Evolutionary conservation across 2,797 vertebrate species (phyloP).

Genomic region (Distichodus sexfasciatus): DNA sequence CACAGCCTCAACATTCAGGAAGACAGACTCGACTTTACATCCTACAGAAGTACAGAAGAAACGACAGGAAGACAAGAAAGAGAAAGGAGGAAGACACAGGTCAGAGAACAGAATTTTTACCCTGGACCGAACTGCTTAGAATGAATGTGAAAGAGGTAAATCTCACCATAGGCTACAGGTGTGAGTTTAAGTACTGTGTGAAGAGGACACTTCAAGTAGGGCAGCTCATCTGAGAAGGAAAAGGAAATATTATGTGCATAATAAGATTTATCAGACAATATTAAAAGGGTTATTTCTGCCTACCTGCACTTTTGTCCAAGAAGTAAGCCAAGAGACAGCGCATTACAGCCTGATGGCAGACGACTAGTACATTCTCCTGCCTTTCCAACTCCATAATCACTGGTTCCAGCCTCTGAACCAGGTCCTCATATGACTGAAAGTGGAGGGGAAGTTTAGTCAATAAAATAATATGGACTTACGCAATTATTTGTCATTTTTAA

Average conservation of each 20-base stretch:
- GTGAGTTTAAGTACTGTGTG: slow-evolving; percentile 77
- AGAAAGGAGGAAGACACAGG: neutral
- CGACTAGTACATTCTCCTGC: slow-evolving; percentile 89
- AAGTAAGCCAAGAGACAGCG: slow-evolving; percentile 92
- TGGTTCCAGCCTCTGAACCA: slow-evolving; percentile 90
- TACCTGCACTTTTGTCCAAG: slow-evolving; percentile 87
- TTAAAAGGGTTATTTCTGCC: neutral
- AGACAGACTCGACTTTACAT: slow-evolving; percentile 77
- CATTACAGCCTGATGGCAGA: slow-evolving; percentile 93
- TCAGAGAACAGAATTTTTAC: too few relatives aligned
- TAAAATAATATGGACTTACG: too few relatives aligned
- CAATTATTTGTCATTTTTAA: too few relatives aligned
- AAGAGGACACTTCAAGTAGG: slow-evolving; percentile 73
- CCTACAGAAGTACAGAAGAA: slow-evolving; percentile 55
- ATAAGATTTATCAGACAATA: too few relatives aligned
- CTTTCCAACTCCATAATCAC: slow-evolving; percentile 96
- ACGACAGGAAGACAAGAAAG: neutral
- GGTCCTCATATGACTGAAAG: slow-evolving; percentile 86
- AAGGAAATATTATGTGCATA: too few relatives aligned
- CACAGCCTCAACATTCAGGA: slow-evolving; percentile 76
- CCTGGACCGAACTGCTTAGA: too few relatives aligned
- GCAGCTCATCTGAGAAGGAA: slow-evolving; percentile 66
- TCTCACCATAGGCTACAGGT: slow-evolving; percentile 69
- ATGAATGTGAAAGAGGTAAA: too few relatives aligned
- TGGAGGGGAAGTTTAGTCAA: neutral